Evolutionary conservation across 2,888 invertebrate species (phyloP).

Genomic region (Rhimphoctona megacephalus): DNA sequence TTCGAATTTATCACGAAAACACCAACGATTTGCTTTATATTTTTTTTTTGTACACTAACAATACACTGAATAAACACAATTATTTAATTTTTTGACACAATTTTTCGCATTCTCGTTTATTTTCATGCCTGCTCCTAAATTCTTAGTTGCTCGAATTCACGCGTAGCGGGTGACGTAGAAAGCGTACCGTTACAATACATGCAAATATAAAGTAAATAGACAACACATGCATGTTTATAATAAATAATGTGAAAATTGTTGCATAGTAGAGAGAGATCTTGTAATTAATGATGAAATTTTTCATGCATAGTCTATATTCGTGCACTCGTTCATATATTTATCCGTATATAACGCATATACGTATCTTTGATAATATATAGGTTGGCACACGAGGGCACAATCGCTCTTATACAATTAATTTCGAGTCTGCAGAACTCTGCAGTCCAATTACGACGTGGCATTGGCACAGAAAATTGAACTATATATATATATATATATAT

Average conservation of each 20-base stretch:
- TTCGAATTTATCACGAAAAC: too few relatives aligned
- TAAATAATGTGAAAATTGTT: neutral
- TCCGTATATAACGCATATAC: conserved; percentile 4
- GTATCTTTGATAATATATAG: conserved; percentile 12
- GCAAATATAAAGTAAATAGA: neutral
- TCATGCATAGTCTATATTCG: neutral
- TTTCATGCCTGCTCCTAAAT: too few relatives aligned
- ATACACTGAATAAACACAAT: too few relatives aligned
- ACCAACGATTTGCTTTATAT: too few relatives aligned
- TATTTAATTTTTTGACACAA: too few relatives aligned
- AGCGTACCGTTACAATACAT: too few relatives aligned
- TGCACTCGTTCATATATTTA: neutral
- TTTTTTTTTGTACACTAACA: too few relatives aligned
- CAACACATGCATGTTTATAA: neutral
- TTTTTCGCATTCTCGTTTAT: too few relatives aligned
- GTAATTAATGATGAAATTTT: neutral
- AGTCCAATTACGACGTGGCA: conserved; percentile 66
- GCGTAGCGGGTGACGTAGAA: too few relatives aligned
- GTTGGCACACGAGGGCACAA: conserved; percentile 48
- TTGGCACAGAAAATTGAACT: conserved; percentile 43
- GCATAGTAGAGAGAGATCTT: neutral
- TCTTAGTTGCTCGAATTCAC: too few relatives aligned
- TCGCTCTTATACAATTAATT: conserved; percentile 66
- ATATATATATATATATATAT: neutral
- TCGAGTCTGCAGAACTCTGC: conserved; percentile 64